A percentile compares a stretch with the other conserved stretches of the same genome.
Conservation (phyloP, 2,797 vertebrate genomes). For the Tenualosa thibaudeaui region DNA sequence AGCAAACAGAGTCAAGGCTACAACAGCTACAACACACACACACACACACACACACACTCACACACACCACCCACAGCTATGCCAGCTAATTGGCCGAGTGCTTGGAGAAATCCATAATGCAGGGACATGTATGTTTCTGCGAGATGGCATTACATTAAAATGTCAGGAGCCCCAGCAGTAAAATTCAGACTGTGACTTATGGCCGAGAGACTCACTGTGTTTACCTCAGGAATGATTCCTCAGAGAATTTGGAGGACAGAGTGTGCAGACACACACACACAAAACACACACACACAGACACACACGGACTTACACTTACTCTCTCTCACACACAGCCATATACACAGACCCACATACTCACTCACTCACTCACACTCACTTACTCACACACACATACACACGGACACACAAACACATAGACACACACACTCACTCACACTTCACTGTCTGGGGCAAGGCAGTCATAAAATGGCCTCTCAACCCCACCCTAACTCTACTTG, state of each 20-base stretch:
- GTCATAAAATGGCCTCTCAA: slow-evolving; percentile 43
- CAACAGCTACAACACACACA: not conserved
- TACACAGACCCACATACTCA: not conserved
- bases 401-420: slow-evolving; percentile 18
- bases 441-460: slow-evolving; percentile 31
- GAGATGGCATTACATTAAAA: not conserved
- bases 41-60: slow-evolving; percentile 10
- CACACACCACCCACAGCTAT: not conserved
- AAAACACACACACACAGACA: not conserved
- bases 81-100: not conserved
- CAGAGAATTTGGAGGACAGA: not conserved
- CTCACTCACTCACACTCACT: not conserved
- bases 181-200: not conserved
- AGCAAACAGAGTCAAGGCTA: no score
- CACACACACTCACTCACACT: slow-evolving; percentile 26
- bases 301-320: not conserved
- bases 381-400: not conserved
- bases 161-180: slow-evolving; percentile 3
- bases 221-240: slow-evolving; percentile 1
- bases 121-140: not conserved
- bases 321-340: not conserved
- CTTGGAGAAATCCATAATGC: not conserved
- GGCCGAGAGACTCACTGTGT: not conserved
- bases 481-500: slow-evolving; percentile 39
- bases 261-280: not conserved